Evolutionary conservation across 2,113 vertebrate species (phyloP).

Genomic region (Seriola rivoliana): DNA sequence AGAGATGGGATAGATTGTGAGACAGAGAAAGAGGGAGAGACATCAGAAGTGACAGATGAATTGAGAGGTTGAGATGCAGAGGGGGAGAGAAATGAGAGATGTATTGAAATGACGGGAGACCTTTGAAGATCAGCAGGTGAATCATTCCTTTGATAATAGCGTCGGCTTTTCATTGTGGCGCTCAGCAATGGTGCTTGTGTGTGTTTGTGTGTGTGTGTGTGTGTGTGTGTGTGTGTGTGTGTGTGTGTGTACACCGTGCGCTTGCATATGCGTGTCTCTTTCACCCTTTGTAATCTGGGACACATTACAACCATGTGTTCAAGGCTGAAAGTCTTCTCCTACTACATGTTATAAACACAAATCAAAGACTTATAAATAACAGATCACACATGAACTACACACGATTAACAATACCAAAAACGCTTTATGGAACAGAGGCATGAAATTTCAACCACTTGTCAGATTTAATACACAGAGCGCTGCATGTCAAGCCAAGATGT

Average conservation of each 20-base stretch:
- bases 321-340: neutral
- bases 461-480: neutral
- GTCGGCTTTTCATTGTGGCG: constrained; percentile 51
- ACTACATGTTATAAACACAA: neutral
- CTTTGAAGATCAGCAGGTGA: constrained; percentile 80
- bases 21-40: constrained; percentile 29
- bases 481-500: neutral
- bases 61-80: constrained; percentile 53
- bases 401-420: neutral
- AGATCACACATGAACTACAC: neutral
- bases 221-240: constrained; percentile 10
- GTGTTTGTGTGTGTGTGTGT: constrained; percentile 10
- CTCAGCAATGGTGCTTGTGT: constrained; percentile 21
- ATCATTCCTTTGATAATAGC: constrained; percentile 72
- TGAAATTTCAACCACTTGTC: constrained; percentile 7
- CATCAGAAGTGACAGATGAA: constrained; percentile 42
- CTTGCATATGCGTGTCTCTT: constrained; percentile 8
- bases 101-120: constrained; percentile 51
- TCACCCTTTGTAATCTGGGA: constrained; percentile 12
- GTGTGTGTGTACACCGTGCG: neutral
- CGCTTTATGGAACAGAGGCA: neutral
- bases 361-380: neutral
- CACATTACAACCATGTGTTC: neutral
- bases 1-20: constrained; percentile 39
- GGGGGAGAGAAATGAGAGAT: constrained; percentile 47